Conservation (phyloP, 2,797 vertebrate genomes). For the Chelmon rostratus region DNA sequence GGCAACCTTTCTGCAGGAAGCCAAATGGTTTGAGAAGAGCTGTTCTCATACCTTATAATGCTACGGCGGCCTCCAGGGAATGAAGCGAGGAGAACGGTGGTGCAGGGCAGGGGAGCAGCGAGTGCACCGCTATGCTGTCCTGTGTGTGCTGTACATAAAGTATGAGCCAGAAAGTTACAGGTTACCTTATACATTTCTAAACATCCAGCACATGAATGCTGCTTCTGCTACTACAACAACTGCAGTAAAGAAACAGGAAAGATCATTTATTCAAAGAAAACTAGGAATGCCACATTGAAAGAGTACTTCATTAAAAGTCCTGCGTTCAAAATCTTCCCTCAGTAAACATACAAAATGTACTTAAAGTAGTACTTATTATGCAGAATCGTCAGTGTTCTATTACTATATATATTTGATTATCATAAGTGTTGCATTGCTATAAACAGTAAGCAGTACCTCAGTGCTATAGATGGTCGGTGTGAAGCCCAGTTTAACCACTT, state of each 20-base stretch:
- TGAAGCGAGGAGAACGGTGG: constrained; percentile 33
- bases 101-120: constrained; percentile 34
- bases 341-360: too few relatives aligned
- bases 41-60: constrained; percentile 73
- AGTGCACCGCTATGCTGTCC: constrained; percentile 30
- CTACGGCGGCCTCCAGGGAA: constrained; percentile 60
- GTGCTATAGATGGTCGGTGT: not conserved
- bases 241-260: not conserved
- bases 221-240: not conserved
- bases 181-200: not conserved
- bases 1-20: constrained; percentile 73
- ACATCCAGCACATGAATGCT: not conserved
- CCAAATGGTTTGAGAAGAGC: constrained; percentile 74
- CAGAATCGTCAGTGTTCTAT: too few relatives aligned
- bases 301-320: too few relatives aligned
- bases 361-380: too few relatives aligned
- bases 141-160: constrained; percentile 40
- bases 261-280: not conserved
- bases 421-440: not conserved
- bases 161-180: constrained; percentile 32
- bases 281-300: not conserved
- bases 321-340: too few relatives aligned
- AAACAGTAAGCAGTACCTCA: not conserved
- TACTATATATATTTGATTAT: too few relatives aligned
- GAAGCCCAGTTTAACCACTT: not conserved